These are phyloP conservation scores for Tapirus indicus DNA, from an alignment of 2,797 vertebrate genomes.

Conservation along the genomic window DNA sequence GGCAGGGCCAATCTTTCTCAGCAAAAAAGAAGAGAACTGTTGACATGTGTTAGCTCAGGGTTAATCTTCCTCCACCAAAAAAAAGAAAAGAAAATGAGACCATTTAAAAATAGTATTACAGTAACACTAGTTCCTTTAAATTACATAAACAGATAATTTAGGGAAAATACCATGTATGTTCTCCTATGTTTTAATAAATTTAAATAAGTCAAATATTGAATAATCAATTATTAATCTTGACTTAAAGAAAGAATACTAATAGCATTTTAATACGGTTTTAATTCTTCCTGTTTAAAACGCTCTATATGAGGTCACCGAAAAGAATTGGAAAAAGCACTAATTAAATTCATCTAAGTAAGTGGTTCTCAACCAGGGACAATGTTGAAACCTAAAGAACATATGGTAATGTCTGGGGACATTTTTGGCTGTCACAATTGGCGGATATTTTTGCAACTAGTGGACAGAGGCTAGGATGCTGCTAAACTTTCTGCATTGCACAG, in stretches of 20 bases:
- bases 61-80: too few species aligned
- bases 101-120: background rate
- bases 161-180: background rate
- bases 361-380: rapidly evolving
- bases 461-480: rapidly evolving
- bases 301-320: rapidly evolving
- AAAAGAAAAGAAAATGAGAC: background rate
- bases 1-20: too few species aligned
- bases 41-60: too few species aligned
- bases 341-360: too few species aligned
- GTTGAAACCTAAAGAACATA: too few species aligned
- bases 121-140: background rate
- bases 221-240: background rate
- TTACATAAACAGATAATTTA: background rate
- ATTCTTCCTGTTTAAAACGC: too few species aligned
- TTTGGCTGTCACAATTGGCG: rapidly evolving
- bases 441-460: rapidly evolving
- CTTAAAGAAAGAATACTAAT: too few species aligned
- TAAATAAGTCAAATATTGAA: too few species aligned
- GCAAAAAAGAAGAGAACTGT: too few species aligned
- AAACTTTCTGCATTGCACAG: rapidly evolving
- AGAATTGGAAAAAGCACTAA: rapidly evolving
- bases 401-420: background rate
- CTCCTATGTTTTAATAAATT: background rate
- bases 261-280: background rate